Evolutionary conservation across 2,888 invertebrate genomes (phyloP).

Genomic region (Pandemis cinnamomeana): DNA sequence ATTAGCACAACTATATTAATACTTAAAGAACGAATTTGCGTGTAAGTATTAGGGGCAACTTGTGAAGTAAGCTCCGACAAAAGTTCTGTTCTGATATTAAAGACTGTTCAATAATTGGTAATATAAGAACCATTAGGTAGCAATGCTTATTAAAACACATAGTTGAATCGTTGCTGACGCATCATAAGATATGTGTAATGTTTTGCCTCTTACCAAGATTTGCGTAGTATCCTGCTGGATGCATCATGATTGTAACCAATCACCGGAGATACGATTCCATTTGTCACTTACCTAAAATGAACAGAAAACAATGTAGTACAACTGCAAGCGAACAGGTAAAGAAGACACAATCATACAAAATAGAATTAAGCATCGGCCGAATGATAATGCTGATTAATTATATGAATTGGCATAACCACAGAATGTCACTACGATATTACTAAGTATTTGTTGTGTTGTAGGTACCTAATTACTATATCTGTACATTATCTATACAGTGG

Average conservation of each 20-base stretch:
- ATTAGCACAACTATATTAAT: constrained; percentile 8
- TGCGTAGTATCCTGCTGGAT: constrained; percentile 83
- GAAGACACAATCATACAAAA: constrained; percentile 18
- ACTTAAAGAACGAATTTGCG: background rate
- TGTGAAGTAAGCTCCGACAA: background rate
- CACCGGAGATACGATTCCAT: constrained; percentile 77
- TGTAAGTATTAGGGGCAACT: background rate
- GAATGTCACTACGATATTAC: constrained; percentile 54
- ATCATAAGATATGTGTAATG: constrained; percentile 4
- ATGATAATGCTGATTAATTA: constrained; percentile 49
- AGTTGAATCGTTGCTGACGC: background rate
- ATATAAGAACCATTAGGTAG: no score
- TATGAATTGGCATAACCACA: constrained; percentile 58
- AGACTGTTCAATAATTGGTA: no score
- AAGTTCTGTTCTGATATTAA: background rate
- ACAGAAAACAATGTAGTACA: constrained; percentile 47
- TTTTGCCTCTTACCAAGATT: constrained; percentile 75
- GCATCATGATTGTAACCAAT: constrained; percentile 75
- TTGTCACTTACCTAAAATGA: constrained; percentile 83
- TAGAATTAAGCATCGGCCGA: background rate
- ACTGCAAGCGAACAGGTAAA: constrained; percentile 15
- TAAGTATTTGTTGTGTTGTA: constrained; percentile 33
- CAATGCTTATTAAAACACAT: background rate
- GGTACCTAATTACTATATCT: constrained; percentile 33
- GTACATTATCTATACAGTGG: constrained; percentile 22